These are phyloP conservation scores for Netelia melanura DNA, from an alignment of 2,888 invertebrate species.

Conservation along the genomic window DNA sequence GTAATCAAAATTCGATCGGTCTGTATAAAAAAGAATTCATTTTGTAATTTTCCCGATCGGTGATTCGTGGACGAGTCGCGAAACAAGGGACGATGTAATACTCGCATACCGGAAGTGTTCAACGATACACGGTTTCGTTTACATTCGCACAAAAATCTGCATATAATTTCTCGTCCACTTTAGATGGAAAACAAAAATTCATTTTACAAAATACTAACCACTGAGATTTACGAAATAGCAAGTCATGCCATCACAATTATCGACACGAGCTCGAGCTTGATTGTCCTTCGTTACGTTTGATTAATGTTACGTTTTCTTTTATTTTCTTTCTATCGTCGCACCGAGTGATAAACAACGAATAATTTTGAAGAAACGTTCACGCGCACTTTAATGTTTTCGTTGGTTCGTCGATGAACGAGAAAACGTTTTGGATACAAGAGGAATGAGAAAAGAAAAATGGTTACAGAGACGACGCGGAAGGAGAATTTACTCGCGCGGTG, in stretches of 20 bases:
- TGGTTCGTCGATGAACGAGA: neutral
- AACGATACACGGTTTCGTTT: neutral
- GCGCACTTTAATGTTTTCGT: neutral
- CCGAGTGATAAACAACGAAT: neutral
- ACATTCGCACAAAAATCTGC: neutral
- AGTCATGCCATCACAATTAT: constrained; percentile 74
- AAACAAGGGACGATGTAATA: too few relatives aligned
- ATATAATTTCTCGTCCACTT: neutral
- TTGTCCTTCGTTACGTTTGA: neutral
- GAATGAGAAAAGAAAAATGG: constrained; percentile 4
- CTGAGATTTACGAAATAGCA: constrained; percentile 80
- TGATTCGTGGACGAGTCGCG: too few relatives aligned
- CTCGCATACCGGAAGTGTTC: too few relatives aligned
- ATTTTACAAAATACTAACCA: constrained; percentile 72
- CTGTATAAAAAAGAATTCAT: neutral
- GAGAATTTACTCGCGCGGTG: constrained; percentile 23
- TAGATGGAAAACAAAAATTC: constrained; percentile 24
- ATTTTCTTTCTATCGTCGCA: neutral
- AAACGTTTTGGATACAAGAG: neutral
- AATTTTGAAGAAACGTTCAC: neutral
- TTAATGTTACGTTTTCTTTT: neutral
- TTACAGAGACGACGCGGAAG: constrained; percentile 2
- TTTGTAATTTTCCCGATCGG: too few relatives aligned
- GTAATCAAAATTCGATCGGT: neutral
- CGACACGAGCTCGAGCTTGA: constrained; percentile 37